Conservation (phyloP, 2,888 invertebrate genomes). For the Brenthis hecate region DNA sequence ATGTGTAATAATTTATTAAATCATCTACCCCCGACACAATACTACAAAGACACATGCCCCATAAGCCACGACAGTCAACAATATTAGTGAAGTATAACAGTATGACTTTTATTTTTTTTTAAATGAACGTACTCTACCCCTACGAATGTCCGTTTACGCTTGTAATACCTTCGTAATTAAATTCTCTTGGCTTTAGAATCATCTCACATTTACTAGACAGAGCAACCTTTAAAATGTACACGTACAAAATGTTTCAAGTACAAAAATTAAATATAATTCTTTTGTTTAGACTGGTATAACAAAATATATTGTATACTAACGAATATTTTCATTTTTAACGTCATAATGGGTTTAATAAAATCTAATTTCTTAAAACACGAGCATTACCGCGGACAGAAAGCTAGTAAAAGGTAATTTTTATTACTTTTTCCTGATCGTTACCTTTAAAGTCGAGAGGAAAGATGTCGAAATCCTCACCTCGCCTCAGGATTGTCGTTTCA, state of each 20-base stretch:
- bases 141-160: slow-evolving; percentile 35
- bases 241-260: slow-evolving; percentile 12
- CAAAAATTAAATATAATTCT: slow-evolving; percentile 1
- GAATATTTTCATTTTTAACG: too few species aligned
- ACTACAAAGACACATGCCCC: too few species aligned
- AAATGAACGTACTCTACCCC: slow-evolving; percentile 28
- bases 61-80: too few species aligned
- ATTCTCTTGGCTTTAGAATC: slow-evolving; percentile 42
- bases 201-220: slow-evolving; percentile 41
- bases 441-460: slow-evolving; percentile 25
- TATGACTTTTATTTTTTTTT: too few species aligned
- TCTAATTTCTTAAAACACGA: too few species aligned
- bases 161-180: slow-evolving; percentile 41
- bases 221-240: slow-evolving; percentile 16
- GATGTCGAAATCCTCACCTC: slow-evolving; percentile 31
- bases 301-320: too few species aligned
- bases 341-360: too few species aligned
- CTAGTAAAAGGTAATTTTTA: neutral
- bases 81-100: too few species aligned
- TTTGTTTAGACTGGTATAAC: too few species aligned
- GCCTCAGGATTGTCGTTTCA: slow-evolving; percentile 65
- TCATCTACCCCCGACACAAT: neutral
- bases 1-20: neutral
- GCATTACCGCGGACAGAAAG: too few species aligned
- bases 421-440: slow-evolving; percentile 7